Percentiles rank a stretch among this genome's conserved stretches.
phyloP scores from a whole-genome alignment of 2,113 vertebrate species.

The Uropsilus gracilis region DNA sequence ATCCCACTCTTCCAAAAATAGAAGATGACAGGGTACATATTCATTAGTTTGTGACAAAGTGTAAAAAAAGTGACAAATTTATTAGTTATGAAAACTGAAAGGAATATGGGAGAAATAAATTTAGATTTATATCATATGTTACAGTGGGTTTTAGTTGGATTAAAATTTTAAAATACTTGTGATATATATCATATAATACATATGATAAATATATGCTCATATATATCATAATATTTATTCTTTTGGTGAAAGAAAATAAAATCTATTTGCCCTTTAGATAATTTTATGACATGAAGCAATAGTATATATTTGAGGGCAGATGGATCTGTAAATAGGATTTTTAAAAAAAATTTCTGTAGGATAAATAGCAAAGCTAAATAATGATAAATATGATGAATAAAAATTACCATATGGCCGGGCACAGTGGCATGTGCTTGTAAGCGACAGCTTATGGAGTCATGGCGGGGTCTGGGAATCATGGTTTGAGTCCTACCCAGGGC shows the following conservation, averaged over 20 bases:
- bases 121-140: neutral
- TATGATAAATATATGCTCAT: no score
- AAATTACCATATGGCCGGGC: no score
- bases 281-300: slow-evolving; percentile 3
- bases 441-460: no score
- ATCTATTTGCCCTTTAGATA: neutral
- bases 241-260: neutral
- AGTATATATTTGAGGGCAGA: neutral
- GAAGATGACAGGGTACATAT: neutral
- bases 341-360: neutral
- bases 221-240: no score
- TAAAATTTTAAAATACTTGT: slow-evolving; percentile 23
- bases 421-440: no score
- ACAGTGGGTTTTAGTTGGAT: slow-evolving; percentile 27
- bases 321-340: neutral
- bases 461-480: no score
- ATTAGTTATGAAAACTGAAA: neutral
- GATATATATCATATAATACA: no score
- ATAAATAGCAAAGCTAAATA: neutral
- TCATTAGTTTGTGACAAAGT: neutral
- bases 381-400: neutral
- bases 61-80: neutral
- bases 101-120: neutral
- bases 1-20: no score
- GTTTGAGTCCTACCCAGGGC: no score